phyloP scores from a whole-genome alignment of 1,140 invertebrate species.

The Drosophila triauraria region DNA sequence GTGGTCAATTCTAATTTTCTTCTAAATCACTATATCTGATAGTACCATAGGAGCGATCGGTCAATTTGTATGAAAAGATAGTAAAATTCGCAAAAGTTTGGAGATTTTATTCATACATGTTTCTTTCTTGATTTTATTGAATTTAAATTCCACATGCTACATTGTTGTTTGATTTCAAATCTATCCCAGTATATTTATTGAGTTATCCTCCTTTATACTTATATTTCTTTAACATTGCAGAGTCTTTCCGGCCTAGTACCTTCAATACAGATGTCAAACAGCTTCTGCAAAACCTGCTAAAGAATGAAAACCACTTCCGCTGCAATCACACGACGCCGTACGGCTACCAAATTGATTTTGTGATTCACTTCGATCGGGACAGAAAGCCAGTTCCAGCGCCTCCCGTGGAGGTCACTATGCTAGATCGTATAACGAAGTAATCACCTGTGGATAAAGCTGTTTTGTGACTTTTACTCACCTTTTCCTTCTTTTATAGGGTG shows the following conservation, averaged over 20 bases:
- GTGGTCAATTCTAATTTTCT: too few species aligned
- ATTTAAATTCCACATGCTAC: too few species aligned
- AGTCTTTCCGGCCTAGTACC: constrained; percentile 23
- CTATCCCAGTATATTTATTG: too few species aligned
- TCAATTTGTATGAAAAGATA: too few species aligned
- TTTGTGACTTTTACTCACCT: neutral
- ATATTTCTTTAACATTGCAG: constrained; percentile 30
- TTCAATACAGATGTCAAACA: constrained; percentile 64
- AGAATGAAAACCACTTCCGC: constrained; percentile 66
- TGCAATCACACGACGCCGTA: constrained; percentile 84
- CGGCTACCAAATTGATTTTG: constrained; percentile 84
- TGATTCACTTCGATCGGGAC: constrained; percentile 79
- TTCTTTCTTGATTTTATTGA: too few species aligned
- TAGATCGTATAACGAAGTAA: constrained; percentile 82
- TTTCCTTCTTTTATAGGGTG: constrained; percentile 66
- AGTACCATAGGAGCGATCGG: too few species aligned
- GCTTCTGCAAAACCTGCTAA: constrained; percentile 57
- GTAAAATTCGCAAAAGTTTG: too few species aligned
- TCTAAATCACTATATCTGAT: too few species aligned
- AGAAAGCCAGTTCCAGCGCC: constrained; percentile 58
- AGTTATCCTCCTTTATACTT: too few species aligned
- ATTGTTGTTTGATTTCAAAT: too few species aligned
- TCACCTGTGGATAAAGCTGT: too few species aligned
- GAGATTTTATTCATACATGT: too few species aligned
- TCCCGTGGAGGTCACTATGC: constrained; percentile 64